phyloP scores from a whole-genome alignment of 2,888 invertebrate species.

The Spilarctia lutea region DNA sequence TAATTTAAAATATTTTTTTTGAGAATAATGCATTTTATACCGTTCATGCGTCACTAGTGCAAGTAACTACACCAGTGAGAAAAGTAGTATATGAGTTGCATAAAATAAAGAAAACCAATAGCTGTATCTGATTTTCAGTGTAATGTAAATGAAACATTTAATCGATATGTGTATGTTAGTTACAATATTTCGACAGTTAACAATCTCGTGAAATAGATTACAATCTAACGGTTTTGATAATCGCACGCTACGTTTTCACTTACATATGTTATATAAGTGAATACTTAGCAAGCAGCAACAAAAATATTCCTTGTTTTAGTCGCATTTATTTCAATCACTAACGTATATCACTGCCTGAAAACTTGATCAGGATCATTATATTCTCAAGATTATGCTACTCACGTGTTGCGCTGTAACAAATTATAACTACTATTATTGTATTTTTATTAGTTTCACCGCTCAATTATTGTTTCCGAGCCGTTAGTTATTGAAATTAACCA shows the following conservation, averaged over 20 bases:
- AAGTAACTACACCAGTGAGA: not conserved
- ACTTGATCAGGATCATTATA: not conserved
- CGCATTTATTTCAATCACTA: not conserved
- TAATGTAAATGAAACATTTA: not conserved
- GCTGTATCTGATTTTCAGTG: not conserved
- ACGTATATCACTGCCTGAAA: not conserved
- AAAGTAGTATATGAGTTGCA: not conserved
- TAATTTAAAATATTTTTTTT: not conserved
- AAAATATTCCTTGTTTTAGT: too few relatives aligned
- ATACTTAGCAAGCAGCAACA: too few relatives aligned
- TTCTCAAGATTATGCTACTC: not conserved
- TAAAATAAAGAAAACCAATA: not conserved
- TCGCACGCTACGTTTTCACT: too few relatives aligned
- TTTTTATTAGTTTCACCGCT: not conserved
- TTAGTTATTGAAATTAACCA: constrained; percentile 33
- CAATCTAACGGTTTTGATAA: too few relatives aligned
- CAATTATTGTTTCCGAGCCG: not conserved
- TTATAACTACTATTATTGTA: not conserved
- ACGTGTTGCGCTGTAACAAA: not conserved
- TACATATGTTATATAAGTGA: too few relatives aligned
- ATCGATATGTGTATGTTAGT: not conserved
- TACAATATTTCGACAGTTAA: too few relatives aligned
- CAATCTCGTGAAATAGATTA: too few relatives aligned
- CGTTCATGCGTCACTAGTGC: not conserved
- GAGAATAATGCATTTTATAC: not conserved